Conservation (phyloP, 2,797 vertebrate species). For the Siniperca obscura region DNA sequence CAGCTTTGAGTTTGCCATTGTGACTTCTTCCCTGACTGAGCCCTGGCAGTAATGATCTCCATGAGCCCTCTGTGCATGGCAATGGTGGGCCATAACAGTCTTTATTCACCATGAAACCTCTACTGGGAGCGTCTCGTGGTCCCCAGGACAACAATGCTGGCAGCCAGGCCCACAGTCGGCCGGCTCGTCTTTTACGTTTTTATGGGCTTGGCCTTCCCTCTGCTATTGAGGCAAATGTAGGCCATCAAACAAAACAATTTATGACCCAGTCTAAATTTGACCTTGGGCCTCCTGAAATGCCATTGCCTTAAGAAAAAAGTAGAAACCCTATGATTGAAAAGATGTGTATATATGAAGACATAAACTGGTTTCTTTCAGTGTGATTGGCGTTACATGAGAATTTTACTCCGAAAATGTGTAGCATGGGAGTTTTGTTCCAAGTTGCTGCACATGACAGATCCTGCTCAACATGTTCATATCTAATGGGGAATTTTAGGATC, state of each 20-base stretch:
- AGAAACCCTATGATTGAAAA: conserved; percentile 66
- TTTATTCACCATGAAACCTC: conserved; percentile 81
- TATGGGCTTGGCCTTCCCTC: conserved; percentile 87
- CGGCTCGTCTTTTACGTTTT: conserved; percentile 83
- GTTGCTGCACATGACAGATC: conserved; percentile 37
- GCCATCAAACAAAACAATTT: conserved; percentile 88
- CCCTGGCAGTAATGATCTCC: conserved; percentile 74
- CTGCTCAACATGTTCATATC: conserved; percentile 7
- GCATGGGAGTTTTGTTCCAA: conserved; percentile 39
- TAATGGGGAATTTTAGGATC: conserved; percentile 42
- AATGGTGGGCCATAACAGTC: conserved; percentile 75
- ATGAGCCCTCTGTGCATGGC: conserved; percentile 73
- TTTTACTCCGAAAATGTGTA: conserved; percentile 30
- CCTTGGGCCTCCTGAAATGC: conserved; percentile 86
- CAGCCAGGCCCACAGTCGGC: conserved; percentile 75
- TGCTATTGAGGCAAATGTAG: conserved; percentile 86
- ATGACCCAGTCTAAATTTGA: conserved; percentile 86
- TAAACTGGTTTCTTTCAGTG: conserved; percentile 49
- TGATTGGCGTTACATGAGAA: conserved; percentile 31
- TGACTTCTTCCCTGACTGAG: conserved; percentile 69
- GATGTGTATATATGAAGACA: conserved; percentile 49
- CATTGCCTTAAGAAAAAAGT: conserved; percentile 73
- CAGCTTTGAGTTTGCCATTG: conserved; percentile 79
- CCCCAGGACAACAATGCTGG: conserved; percentile 83
- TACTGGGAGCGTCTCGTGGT: conserved; percentile 74